A percentile compares a stretch with the other conserved stretches of the same genome.
Conservation (phyloP, 1,140 invertebrate species). For the Brachionus manjavacas region DNA sequence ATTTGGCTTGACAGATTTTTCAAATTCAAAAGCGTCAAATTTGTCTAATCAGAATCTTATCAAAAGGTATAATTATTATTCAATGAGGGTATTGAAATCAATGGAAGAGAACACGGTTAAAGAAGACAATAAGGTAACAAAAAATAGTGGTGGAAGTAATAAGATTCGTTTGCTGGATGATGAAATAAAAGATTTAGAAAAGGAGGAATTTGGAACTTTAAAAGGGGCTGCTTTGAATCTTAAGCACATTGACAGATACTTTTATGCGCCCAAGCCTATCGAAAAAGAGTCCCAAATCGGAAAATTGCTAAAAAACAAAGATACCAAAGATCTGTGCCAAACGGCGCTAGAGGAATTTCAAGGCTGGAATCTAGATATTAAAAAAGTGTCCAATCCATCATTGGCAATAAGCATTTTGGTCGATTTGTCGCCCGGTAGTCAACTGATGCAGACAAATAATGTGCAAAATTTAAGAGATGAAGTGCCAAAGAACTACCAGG, state of each 20-base stretch:
- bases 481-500: background rate
- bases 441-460: constrained; percentile 27
- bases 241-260: constrained; percentile 27
- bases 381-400: constrained; percentile 17
- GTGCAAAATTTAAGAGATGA: constrained; percentile 38
- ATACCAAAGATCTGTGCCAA: background rate
- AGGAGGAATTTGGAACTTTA: background rate
- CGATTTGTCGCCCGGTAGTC: constrained; percentile 32
- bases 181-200: constrained; percentile 38
- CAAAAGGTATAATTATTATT: constrained; percentile 40
- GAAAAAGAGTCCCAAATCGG: background rate
- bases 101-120: constrained; percentile 23
- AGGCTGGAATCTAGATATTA: background rate
- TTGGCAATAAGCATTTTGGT: constrained; percentile 8
- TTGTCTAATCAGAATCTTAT: constrained; percentile 27
- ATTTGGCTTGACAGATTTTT: constrained; percentile 39
- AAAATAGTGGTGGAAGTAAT: background rate
- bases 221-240: constrained; percentile 10
- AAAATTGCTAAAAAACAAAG: background rate
- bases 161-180: constrained; percentile 29
- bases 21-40: background rate
- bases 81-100: constrained; percentile 25
- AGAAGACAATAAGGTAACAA: background rate
- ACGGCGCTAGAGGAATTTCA: background rate
- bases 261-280: constrained; percentile 24